Evolutionary conservation across 1,140 invertebrate species (phyloP).

Genomic region (Maniola jurtina): DNA sequence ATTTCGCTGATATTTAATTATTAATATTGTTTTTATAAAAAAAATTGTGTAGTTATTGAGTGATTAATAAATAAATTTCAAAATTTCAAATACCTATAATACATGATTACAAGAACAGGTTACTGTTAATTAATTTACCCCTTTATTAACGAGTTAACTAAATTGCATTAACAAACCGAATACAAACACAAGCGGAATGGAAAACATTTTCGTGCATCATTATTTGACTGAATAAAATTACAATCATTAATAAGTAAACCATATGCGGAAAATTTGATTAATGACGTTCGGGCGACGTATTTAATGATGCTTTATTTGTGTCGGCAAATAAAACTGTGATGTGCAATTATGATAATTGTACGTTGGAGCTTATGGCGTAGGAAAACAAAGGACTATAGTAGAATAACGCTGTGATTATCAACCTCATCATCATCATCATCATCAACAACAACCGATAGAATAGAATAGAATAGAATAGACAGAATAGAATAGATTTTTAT

Average conservation of each 20-base stretch:
- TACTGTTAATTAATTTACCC: not conserved
- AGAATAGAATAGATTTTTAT: too few relatives aligned
- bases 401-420: not conserved
- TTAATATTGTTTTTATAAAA: too few relatives aligned
- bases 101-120: conserved; percentile 1
- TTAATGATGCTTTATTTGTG: conserved; percentile 25
- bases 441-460: too few relatives aligned
- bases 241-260: conserved; percentile 29
- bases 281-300: conserved; percentile 20
- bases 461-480: too few relatives aligned
- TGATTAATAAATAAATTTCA: too few relatives aligned
- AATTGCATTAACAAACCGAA: conserved; percentile 21
- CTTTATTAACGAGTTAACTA: conserved; percentile 17
- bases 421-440: not conserved
- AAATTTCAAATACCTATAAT: too few relatives aligned
- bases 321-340: conserved; percentile 16
- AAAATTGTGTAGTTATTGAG: too few relatives aligned
- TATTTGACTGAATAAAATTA: conserved; percentile 29
- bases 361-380: not conserved
- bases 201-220: conserved; percentile 19
- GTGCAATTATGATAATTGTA: conserved; percentile 8
- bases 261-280: conserved; percentile 31
- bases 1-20: too few relatives aligned
- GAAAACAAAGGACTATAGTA: not conserved
- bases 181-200: conserved; percentile 10